A percentile compares a stretch with the other conserved stretches of the same genome.
Conservation (phyloP, 2,888 invertebrate species). For the Polylopha cassiicola region DNA sequence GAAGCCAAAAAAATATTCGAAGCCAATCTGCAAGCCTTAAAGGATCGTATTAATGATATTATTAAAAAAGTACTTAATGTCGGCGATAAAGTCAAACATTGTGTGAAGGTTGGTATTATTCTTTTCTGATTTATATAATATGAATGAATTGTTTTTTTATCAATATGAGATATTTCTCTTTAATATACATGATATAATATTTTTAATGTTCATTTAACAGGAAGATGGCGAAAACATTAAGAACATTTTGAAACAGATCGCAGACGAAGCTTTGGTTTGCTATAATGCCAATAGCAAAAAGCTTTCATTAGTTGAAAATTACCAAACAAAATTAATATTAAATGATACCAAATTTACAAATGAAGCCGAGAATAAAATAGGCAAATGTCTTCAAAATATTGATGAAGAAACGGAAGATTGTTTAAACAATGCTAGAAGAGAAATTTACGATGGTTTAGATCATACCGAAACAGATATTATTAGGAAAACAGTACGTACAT, state of each 20-base stretch:
- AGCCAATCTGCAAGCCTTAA: conserved; percentile 31
- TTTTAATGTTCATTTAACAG: conserved; percentile 31
- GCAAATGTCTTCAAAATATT: conserved; percentile 29
- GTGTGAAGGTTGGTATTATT: conserved; percentile 36
- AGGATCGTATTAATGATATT: conserved; percentile 28
- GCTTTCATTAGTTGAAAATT: conserved; percentile 24
- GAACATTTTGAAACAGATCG: conserved; percentile 31
- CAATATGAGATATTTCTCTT: too few relatives aligned
- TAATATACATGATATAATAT: conserved; percentile 1
- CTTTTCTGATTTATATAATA: too few relatives aligned
- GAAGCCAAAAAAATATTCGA: conserved; percentile 30
- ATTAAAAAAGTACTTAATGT: conserved; percentile 32
- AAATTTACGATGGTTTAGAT: conserved; percentile 35
- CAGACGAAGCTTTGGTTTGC: conserved; percentile 27
- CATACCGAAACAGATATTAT: conserved; percentile 32
- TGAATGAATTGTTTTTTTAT: too few relatives aligned
- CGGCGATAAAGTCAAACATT: conserved; percentile 35
- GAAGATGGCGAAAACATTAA: conserved; percentile 34
- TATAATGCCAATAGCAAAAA: conserved; percentile 36
- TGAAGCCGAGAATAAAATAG: conserved; percentile 34
- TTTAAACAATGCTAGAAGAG: conserved; percentile 31
- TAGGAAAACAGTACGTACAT: conserved; percentile 38
- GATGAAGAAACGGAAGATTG: conserved; percentile 37
- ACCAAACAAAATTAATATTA: conserved; percentile 18
- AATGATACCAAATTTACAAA: conserved; percentile 34